Evolutionary conservation across 2,113 vertebrate genomes (phyloP).

Genomic region (Nyctibius bracteatus): DNA sequence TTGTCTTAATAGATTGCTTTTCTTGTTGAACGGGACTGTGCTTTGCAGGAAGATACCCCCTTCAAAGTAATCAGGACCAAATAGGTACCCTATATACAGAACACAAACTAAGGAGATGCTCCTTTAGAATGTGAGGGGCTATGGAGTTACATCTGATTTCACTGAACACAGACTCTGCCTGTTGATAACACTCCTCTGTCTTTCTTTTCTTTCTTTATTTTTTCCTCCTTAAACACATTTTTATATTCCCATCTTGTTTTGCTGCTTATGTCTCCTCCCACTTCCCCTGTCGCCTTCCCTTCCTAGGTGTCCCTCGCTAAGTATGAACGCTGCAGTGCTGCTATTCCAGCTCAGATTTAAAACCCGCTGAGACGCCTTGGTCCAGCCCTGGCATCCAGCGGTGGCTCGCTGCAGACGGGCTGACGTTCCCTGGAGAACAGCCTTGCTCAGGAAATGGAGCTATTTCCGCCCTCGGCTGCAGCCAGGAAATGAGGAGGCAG

Average conservation of each 20-base stretch:
- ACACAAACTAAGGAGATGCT: background rate
- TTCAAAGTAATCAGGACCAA: background rate
- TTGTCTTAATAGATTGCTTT: background rate
- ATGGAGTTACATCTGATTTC: background rate
- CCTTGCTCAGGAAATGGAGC: constrained; percentile 63
- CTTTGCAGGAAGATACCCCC: background rate
- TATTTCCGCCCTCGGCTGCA: constrained; percentile 53
- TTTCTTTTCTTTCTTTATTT: background rate
- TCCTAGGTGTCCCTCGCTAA: background rate
- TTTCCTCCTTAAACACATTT: background rate
- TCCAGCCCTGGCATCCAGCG: background rate
- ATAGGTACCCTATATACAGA: rapidly evolving
- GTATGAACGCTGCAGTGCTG: rapidly evolving
- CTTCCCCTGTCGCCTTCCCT: background rate
- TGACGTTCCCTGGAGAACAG: constrained; percentile 38
- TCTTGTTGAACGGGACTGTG: background rate
- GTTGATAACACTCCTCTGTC: background rate
- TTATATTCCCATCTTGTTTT: background rate
- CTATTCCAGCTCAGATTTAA: background rate
- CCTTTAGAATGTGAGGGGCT: background rate
- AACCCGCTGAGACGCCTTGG: rapidly evolving
- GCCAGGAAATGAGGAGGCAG: constrained; percentile 63
- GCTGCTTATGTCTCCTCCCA: background rate
- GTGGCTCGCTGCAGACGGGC: background rate
- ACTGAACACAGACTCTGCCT: background rate